phyloP scores from a whole-genome alignment of 2,888 invertebrate genomes.

The Lamellibrachia satsuma region DNA sequence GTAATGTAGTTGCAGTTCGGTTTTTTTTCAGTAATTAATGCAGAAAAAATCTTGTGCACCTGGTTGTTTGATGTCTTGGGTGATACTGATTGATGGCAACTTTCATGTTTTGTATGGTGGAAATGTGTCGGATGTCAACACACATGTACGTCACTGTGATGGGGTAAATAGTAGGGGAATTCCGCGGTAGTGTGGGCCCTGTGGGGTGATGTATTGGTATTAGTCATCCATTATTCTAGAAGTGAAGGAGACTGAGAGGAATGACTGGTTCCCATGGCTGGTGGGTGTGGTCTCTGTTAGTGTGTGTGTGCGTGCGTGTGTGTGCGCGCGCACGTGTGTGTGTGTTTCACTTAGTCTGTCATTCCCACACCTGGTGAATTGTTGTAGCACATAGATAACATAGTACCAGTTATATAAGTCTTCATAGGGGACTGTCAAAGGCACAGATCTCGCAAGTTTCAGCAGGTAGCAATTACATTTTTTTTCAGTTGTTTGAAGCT shows the following conservation, averaged over 20 bases:
- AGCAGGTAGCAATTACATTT: not conserved
- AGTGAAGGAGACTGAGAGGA: not conserved
- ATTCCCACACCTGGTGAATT: not conserved
- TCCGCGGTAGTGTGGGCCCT: not conserved
- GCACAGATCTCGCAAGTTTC: not conserved
- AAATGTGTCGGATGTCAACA: not conserved
- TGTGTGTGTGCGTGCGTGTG: not conserved
- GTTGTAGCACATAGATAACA: not conserved
- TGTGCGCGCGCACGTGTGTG: not conserved
- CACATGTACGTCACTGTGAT: not conserved
- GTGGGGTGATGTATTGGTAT: not conserved
- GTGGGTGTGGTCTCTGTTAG: conserved; percentile 1
- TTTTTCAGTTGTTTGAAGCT: not conserved
- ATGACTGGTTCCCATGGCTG: not conserved
- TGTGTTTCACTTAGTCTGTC: not conserved
- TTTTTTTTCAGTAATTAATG: not conserved
- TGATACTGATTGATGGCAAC: not conserved
- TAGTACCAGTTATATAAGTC: not conserved
- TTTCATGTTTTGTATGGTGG: not conserved
- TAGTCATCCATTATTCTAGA: conserved; percentile 2
- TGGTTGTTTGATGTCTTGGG: not conserved
- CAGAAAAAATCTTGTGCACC: not conserved
- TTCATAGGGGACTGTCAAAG: not conserved
- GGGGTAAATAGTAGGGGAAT: conserved; percentile 1
- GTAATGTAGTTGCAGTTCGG: not conserved